Evolutionary conservation across 2,797 vertebrate genomes (phyloP), one percentile per base, ranked within the genome.

Genomic region (Picus viridis): DNA sequence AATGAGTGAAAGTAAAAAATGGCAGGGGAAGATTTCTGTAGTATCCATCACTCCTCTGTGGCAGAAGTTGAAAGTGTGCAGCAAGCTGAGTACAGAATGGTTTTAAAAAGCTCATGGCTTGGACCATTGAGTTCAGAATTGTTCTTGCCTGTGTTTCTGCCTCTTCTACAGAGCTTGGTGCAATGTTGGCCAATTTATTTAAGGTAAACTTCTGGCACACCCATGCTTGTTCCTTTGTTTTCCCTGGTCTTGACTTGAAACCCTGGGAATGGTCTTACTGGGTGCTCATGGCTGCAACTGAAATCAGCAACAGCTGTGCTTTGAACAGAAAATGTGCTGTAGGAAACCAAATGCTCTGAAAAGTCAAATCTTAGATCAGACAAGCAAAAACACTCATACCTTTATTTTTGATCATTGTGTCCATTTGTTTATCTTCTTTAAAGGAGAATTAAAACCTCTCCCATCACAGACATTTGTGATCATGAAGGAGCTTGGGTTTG

Each of bases 241-340:
- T 64, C 34, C 36, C 80, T 57, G 43, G 61, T 59, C 13, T 63
- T 79, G 27, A 76, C 34, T 82, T 68, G 53, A 92, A 75, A 64
- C 27, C 14, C n/a, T 75, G 61, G 68, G 49, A 89, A 73, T 23
- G 64, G 68, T 7, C 11, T 86, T 82, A 30, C 19, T 41, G 49
- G 76, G 16, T 24, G 30, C 57, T 91, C n/a, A 39, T 1, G 29
- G 59, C 57, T 84, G 77, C 92, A 91, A 61, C 24, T 18, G 43
- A 71, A 91, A 86, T 67, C 70, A 89, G n/a, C 54, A 73, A 49
- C 70, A 84, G 54, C 57, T 96, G 83, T 73, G 32, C 34, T 91
- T 51, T 39, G 17, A 81, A 70, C 43, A 45, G 59, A 80, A 83
- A 77, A 71, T 8, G 10, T 65, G 30, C 15, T 47, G 2, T 34